phyloP scores from a whole-genome alignment of 2,797 vertebrate genomes.

The Lepilemur septentrionalis region DNA sequence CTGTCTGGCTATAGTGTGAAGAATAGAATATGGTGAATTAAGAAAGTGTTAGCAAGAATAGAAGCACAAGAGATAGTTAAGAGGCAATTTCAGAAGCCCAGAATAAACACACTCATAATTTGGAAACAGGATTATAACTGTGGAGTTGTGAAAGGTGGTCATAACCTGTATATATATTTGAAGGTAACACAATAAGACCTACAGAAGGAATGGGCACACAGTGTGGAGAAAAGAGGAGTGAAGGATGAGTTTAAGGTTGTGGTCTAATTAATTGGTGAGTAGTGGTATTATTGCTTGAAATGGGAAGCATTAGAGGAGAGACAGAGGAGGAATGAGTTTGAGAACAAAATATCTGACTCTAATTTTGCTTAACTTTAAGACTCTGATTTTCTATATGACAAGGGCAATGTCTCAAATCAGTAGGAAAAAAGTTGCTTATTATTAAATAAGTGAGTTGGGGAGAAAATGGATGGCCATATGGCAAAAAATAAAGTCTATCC shows the following conservation, averaged over 20 bases:
- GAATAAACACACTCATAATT: neutral
- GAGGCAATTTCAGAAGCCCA: neutral
- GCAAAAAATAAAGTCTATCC: neutral
- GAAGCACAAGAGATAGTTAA: neutral
- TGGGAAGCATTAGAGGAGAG: neutral
- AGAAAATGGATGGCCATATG: neutral
- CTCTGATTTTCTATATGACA: neutral
- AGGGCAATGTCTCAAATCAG: neutral
- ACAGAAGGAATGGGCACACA: neutral
- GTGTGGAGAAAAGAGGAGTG: neutral
- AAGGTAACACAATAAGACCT: neutral
- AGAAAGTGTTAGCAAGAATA: neutral
- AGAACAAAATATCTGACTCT: neutral
- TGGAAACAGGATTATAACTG: neutral
- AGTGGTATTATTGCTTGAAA: neutral
- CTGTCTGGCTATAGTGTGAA: neutral
- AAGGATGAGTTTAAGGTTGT: neutral
- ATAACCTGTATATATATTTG: neutral
- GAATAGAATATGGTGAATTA: neutral
- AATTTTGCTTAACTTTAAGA: neutral
- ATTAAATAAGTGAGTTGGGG: neutral
- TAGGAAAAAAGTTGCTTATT: neutral
- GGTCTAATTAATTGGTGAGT: neutral
- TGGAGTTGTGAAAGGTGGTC: no score
- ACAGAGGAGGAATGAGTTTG: neutral